These are phyloP conservation scores for Drosophila tripunctata DNA, from an alignment of 2,888 invertebrate species.

Conservation along the genomic window DNA sequence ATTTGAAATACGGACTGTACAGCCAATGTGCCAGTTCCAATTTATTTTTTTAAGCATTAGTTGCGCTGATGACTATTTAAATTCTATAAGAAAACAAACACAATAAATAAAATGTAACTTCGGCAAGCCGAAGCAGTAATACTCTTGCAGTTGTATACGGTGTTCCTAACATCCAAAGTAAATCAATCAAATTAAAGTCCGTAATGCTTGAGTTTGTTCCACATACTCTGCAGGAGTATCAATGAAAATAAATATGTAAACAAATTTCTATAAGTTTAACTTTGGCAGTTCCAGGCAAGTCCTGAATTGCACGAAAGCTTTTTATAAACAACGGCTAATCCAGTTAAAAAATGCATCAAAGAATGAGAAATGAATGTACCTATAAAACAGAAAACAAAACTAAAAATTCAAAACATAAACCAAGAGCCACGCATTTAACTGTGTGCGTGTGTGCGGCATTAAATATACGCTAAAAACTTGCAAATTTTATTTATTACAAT, in stretches of 20 bases:
- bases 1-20: conserved; percentile 64
- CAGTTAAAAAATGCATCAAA: conserved; percentile 62
- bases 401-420: conserved; percentile 18
- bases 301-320: conserved; percentile 60
- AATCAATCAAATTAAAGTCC: neutral
- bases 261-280: conserved; percentile 61
- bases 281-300: conserved; percentile 48
- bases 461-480: conserved; percentile 56
- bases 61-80: conserved; percentile 70
- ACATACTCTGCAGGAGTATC: conserved; percentile 36
- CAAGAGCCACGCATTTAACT: conserved; percentile 44
- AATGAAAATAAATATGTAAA: conserved; percentile 53
- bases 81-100: conserved; percentile 69
- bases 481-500: conserved; percentile 80
- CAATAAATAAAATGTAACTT: conserved; percentile 17
- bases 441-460: conserved; percentile 51
- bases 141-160: conserved; percentile 36
- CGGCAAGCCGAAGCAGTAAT: conserved; percentile 41
- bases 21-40: conserved; percentile 54
- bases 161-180: conserved; percentile 16
- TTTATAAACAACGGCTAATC: conserved; percentile 51
- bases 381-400: conserved; percentile 50
- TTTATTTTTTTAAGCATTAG: conserved; percentile 80
- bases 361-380: conserved; percentile 71
- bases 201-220: neutral